Base-by-base conservation (phyloP, 2,113 vertebrate genomes). In the Sinosuthora webbiana region DNA sequence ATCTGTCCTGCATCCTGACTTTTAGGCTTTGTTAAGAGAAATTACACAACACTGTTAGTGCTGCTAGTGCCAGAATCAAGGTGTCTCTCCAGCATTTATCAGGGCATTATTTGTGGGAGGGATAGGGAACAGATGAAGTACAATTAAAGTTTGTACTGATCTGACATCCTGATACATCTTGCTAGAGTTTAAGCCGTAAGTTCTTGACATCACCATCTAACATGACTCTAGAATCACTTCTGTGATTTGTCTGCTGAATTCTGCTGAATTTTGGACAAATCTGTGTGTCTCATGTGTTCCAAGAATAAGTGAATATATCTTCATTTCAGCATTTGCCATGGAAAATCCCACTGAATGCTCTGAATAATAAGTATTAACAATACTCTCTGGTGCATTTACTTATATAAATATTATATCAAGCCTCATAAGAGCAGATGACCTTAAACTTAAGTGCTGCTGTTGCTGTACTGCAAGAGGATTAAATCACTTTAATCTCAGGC, bases 391-490 rank as follows among this genome's bases (percentile, higher is more conserved):
- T 88, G 70, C 90, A 82, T 88, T 95, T 94, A 83, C 41, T 80
- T 78, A 23, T 3, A 86, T 24, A 52, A 52, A 89, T 93, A 94
- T 87, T 90, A 77, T 64, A 90, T 53, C 42, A 93, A 90, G 33
- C 62, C 56, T 90, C 13, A 7, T 49, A 76, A 81, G 39, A 91
- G 35, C 76, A 92, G 69, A 93, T 83, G 82, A 96, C 60, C 82
- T 93, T 88, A 64, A 94, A 71, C 31, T 67, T 49, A 90, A 87
- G 55, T 65, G 87, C 76, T 89, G 79, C 79, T 77, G 50, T 89
- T 90, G n/a, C 63, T 93, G 33, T 87, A 79, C 57, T 80, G 63
- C 76, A 85, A 92, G 85, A 94, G 62, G 78, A 95, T 95, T 95
- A 95, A 88, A 96, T 39, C 4, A 4, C 33, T 95, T 95, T 90